Base-by-base conservation (phyloP, 2,797 vertebrate genomes). In the Syndactyla subalaris region DNA sequence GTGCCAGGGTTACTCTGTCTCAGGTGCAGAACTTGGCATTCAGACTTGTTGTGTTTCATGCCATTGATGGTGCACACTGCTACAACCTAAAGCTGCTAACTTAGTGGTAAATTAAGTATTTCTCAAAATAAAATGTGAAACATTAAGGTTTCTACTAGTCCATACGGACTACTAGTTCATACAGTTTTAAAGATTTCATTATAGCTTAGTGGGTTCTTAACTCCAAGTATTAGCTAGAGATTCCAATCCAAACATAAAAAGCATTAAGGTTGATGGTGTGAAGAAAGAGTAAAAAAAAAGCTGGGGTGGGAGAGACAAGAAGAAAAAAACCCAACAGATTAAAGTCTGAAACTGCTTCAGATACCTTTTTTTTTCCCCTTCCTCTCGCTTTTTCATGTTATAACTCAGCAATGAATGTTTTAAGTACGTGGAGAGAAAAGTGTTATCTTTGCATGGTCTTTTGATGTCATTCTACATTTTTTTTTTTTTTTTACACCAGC, bases 281-380 rank as follows among this genome's bases (percentile, higher is more conserved):
- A 36, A 76, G 21, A 75, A 68, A 73, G 32, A 65, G 30, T 15
- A 36, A 63, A 84, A 77, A 66, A 6, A 3, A 80, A 52, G 6
- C 0, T 0, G 5, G 4, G 1, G 2, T 19, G 43, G 29, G 20
- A 74, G 29, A 57, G 29, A 57, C 7, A 73, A 62, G 7, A 26
- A 58, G 14, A 8, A 34, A 52, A 16, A 55, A 81, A 62, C 29
- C 19, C 43, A 20, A 21, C 51, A 29, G 3, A 49, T 3, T 30
- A 49, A 49, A 7, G 2, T 22, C 32, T 67, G 48, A 82, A 82
- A 81, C 2, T 11, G 5, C 39, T 90, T 62, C 14, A 15, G 74
- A 18, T 30, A 52, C 34, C 6, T 13, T 26, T 61, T 61, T 61
- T 67, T n/a, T 7, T 1, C 4, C 2, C 4, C 2, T 14, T 6